Percentiles rank a stretch among this genome's conserved stretches.
These are phyloP conservation scores for Leptopterna dolabrata DNA, from an alignment of 2,888 invertebrate genomes.

Conservation along the genomic window DNA sequence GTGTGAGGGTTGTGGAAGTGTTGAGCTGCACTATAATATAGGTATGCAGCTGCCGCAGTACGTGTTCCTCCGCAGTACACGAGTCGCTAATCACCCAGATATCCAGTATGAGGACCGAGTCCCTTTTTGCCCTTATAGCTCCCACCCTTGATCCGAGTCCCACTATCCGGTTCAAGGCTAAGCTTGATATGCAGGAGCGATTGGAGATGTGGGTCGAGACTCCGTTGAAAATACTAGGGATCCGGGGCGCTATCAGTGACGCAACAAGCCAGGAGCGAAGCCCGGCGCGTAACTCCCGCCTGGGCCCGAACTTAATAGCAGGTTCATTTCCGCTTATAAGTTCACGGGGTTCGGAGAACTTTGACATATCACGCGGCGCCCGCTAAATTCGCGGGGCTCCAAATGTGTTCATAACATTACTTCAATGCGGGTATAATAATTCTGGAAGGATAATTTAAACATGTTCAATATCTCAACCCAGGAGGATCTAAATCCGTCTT, in stretches of 20 bases:
- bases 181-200: not conserved
- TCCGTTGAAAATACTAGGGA: not conserved
- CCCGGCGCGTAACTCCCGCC: not conserved
- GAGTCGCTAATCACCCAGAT: no score
- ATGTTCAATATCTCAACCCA: no score
- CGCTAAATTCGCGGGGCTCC: not conserved
- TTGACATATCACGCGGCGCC: not conserved
- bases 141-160: no score
- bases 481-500: no score
- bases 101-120: no score
- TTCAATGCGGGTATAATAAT: not conserved
- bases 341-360: not conserved
- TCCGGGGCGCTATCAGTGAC: not conserved
- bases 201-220: slow-evolving; percentile 15
- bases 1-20: no score
- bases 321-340: slow-evolving; percentile 1
- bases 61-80: no score
- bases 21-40: no score
- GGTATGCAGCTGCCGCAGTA: no score
- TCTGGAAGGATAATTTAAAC: no score
- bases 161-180: not conserved
- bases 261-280: not conserved
- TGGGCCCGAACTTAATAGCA: not conserved
- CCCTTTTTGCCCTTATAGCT: no score
- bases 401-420: not conserved